Evolutionary conservation across 2,888 invertebrate genomes (phyloP).

Genomic region (Xestia sexstrigata): DNA sequence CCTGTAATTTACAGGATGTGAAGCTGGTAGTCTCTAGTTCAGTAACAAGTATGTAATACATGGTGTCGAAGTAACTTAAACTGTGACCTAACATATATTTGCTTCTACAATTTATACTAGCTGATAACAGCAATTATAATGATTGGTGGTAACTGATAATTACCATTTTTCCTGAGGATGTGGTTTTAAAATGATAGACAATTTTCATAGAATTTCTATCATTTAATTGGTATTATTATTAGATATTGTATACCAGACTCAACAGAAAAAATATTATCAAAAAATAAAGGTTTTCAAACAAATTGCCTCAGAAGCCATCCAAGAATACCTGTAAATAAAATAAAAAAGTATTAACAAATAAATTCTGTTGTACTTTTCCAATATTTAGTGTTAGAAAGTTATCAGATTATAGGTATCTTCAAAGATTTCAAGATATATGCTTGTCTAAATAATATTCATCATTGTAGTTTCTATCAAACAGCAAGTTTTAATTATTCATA

Average conservation of each 20-base stretch:
- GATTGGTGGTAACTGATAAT: not conserved
- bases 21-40: conserved; percentile 81
- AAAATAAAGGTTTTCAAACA: not conserved
- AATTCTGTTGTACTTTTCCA: not conserved
- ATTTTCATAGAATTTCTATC: not conserved
- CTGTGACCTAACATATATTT: conserved; percentile 2
- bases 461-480: conserved; percentile 39
- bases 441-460: conserved; percentile 78
- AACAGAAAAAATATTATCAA: too few species aligned
- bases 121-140: conserved; percentile 12
- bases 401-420: conserved; percentile 77
- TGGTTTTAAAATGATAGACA: conserved; percentile 58
- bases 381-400: not conserved
- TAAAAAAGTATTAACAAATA: not conserved
- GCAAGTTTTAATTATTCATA: not conserved
- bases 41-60: conserved; percentile 84
- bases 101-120: conserved; percentile 31
- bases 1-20: conserved; percentile 85
- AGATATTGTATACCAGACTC: too few species aligned
- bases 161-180: conserved; percentile 59
- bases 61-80: conserved; percentile 60
- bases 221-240: conserved; percentile 11
- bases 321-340: conserved; percentile 19
- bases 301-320: not conserved
- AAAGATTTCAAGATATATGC: conserved; percentile 83